Base-by-base conservation (phyloP, 2,888 invertebrate species). In the Tenodera sinensis region DNA sequence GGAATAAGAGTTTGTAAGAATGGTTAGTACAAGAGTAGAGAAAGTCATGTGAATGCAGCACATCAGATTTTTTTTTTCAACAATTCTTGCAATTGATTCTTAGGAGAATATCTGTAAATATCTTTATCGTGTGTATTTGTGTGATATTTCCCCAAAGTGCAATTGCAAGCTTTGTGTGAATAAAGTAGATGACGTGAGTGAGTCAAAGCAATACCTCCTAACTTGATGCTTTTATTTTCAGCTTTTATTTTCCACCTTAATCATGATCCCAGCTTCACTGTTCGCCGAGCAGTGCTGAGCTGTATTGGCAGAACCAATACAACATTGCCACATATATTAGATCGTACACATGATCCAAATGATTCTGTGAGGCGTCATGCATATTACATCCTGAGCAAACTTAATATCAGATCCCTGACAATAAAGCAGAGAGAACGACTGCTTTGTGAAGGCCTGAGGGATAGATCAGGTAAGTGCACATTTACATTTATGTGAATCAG, bases 181-280 rank as follows among this genome's bases (percentile, higher is more conserved):
- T n/a, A n/a, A n/a, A n/a, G n/a, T n/a, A n/a, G n/a, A n/a, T n/a
- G n/a, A n/a, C n/a, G n/a, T n/a, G n/a, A n/a, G n/a, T n/a, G n/a
- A n/a, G 30, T 30, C 30, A 30, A 30, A 30, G 30, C 4, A 30
- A 30, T 30, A 30, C 30, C 30, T 30, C 30, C 2, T 30, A 30
- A 30, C 4, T 30, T 30, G 2, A 30, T 30, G 12, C 8, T 54
- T 20, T 54, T 54, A 7, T 89, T 91, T 91, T 54, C 90, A 92
- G 95, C 96, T 0, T 97, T 96, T 91, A 94, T 96, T 34, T 96
- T 95, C 92, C 96, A 97, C 91, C 94, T 97, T 93, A 94, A 95
- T 90, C 95, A 95, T 90, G 98, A 98, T 93, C 96, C 97, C 0
- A 96, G 96, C 91, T 94, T 96, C n/a, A 96, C 96, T 87, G 97